A percentile compares a stretch with the other conserved stretches of the same genome.
phyloP scores from a whole-genome alignment of 1,140 invertebrate species.

The Mya arenaria region DNA sequence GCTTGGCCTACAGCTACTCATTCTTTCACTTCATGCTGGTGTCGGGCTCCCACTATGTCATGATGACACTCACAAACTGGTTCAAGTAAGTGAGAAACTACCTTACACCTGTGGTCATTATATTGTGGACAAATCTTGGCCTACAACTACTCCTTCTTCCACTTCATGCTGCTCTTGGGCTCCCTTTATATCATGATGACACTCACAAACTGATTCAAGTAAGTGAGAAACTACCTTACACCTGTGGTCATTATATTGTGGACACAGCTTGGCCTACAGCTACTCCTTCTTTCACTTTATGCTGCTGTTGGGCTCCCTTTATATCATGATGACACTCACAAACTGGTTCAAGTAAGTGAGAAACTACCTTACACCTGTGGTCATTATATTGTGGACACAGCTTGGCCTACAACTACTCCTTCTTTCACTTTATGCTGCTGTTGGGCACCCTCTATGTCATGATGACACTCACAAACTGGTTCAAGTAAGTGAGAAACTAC shows the following conservation, averaged over 20 bases:
- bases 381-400: no score
- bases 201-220: constrained; percentile 99
- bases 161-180: constrained; percentile 97
- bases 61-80: constrained; percentile 99
- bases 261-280: no score
- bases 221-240: no score
- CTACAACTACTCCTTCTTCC: constrained; percentile 99
- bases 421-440: constrained; percentile 98
- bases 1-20: constrained; percentile 97
- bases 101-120: no score
- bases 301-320: no score
- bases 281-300: no score
- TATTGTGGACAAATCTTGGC: no score
- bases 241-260: no score
- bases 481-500: no score
- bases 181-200: constrained; percentile 99
- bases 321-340: no score
- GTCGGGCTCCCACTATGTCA: constrained; percentile 97
- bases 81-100: constrained; percentile 97
- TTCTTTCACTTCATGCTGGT: constrained; percentile 99
- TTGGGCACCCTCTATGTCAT: constrained; percentile 98
- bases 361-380: no score
- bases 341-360: no score
- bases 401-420: constrained; percentile 98
- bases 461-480: constrained; percentile 99